These are phyloP conservation scores for Nomada fabriciana DNA, from an alignment of 2,888 invertebrate genomes.

Conservation along the genomic window DNA sequence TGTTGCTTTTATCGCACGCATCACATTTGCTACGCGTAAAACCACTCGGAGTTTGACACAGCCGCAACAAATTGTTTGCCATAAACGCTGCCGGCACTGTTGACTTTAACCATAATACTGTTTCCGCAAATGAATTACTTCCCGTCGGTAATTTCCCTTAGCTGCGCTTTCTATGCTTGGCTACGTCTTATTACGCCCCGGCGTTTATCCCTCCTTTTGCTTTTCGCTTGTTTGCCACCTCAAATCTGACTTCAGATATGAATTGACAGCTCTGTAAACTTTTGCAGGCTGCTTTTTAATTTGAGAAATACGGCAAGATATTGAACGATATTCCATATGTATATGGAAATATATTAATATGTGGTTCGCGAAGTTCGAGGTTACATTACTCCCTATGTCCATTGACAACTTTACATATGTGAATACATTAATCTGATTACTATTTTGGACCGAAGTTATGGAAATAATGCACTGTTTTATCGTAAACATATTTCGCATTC, in stretches of 20 bases:
- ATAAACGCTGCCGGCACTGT: constrained; percentile 22
- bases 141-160: constrained; percentile 1
- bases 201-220: background rate
- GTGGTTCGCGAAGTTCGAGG: too few relatives aligned
- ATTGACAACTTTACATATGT: too few relatives aligned
- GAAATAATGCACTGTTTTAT: too few relatives aligned
- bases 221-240: background rate
- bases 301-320: too few relatives aligned
- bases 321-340: too few relatives aligned
- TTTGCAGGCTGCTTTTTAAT: too few relatives aligned
- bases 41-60: background rate
- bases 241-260: background rate
- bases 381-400: too few relatives aligned
- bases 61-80: constrained; percentile 30
- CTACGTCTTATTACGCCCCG: background rate
- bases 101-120: background rate
- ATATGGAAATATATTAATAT: too few relatives aligned
- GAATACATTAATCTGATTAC: too few relatives aligned
- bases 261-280: too few relatives aligned
- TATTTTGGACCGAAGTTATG: too few relatives aligned
- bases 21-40: constrained; percentile 9
- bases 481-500: too few relatives aligned
- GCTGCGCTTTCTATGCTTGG: background rate
- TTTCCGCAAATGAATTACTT: constrained; percentile 32
- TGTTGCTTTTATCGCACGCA: constrained; percentile 26